Evolutionary conservation across 2,797 vertebrate genomes (phyloP).

Genomic region (Hylomyscus alleni): DNA sequence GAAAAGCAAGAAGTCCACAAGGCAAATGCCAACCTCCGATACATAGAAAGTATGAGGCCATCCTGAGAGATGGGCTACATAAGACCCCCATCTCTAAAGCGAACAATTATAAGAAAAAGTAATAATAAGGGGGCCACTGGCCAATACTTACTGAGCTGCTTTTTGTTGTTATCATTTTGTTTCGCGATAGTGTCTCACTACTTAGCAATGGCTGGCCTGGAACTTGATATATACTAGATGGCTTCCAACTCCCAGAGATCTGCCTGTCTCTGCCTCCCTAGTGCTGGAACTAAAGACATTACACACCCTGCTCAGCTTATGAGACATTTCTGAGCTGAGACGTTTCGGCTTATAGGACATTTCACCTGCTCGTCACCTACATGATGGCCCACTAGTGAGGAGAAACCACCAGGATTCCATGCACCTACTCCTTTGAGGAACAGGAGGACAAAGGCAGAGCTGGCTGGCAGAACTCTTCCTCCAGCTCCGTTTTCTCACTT

Average conservation of each 20-base stretch:
- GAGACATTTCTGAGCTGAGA: not conserved
- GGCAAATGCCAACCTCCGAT: not conserved
- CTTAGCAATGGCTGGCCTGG: not conserved
- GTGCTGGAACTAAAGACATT: not conserved
- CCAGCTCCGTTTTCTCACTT: not conserved
- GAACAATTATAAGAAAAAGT: not conserved
- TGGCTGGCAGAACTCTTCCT: not conserved
- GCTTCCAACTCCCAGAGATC: not conserved
- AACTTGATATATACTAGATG: not conserved
- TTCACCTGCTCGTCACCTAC: not conserved
- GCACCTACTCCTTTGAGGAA: not conserved
- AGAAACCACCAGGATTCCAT: not conserved
- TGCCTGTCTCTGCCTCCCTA: not conserved
- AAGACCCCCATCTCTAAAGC: not conserved
- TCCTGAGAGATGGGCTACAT: not conserved
- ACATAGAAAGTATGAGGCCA: not conserved
- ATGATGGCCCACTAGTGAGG: not conserved
- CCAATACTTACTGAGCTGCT: not conserved
- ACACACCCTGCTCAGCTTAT: not conserved
- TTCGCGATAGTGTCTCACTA: not conserved
- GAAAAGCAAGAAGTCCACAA: not conserved
- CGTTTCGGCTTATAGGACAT: not conserved
- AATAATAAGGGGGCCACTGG: not conserved
- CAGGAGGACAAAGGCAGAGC: not conserved
- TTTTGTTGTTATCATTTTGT: not conserved